These are phyloP conservation scores for Rhipidura dahli DNA, from an alignment of 2,113 vertebrate species.

Conservation along the genomic window DNA sequence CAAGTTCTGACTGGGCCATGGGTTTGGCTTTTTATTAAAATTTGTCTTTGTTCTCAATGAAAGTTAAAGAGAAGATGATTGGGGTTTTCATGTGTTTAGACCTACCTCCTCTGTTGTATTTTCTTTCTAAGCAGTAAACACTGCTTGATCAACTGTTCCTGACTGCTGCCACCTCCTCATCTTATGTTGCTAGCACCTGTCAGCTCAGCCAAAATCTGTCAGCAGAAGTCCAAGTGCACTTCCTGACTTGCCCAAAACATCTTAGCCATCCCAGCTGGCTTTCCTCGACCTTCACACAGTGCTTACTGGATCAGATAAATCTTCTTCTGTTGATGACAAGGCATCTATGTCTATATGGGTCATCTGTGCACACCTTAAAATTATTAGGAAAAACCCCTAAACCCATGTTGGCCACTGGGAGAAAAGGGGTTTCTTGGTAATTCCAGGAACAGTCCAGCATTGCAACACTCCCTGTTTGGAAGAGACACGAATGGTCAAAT, in stretches of 20 bases:
- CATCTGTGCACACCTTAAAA: not conserved
- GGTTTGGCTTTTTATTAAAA: not conserved
- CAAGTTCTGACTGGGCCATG: not conserved
- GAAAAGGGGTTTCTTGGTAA: not conserved
- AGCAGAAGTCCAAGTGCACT: not conserved
- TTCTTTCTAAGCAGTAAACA: not conserved
- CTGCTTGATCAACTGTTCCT: not conserved
- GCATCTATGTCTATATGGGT: not conserved
- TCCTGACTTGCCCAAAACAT: not conserved
- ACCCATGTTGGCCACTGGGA: fast-evolving
- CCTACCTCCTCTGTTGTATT: not conserved
- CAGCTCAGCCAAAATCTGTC: not conserved
- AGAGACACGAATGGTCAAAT: not conserved
- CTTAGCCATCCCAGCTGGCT: not conserved
- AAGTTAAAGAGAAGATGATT: not conserved
- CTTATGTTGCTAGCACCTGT: conserved; percentile 11
- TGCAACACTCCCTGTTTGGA: not conserved
- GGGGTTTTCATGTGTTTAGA: not conserved
- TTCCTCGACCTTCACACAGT: not conserved
- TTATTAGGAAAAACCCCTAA: not conserved
- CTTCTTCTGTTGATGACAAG: not conserved
- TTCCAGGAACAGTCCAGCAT: not conserved
- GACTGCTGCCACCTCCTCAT: not conserved
- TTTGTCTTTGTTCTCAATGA: not conserved
- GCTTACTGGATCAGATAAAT: not conserved